phyloP scores from a whole-genome alignment of 2,888 invertebrate genomes.

The Cantharis flavilabris region DNA sequence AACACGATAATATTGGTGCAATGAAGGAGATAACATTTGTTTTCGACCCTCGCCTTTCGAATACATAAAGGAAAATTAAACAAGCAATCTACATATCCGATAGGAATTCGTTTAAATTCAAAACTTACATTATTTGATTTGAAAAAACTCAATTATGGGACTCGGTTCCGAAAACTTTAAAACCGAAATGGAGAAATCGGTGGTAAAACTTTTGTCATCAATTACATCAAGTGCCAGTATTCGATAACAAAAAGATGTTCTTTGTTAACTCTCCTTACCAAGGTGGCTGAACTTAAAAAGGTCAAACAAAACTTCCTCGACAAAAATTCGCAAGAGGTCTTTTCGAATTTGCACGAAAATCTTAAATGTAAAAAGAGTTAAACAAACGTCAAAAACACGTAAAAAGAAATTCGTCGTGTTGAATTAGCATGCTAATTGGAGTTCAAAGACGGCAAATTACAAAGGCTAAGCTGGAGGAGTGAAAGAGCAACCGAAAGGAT shows the following conservation, averaged over 20 bases:
- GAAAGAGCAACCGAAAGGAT: slow-evolving; percentile 4
- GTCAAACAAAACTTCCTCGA: not conserved
- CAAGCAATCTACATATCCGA: not conserved
- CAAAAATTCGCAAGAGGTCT: not conserved
- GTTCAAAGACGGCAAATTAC: not conserved
- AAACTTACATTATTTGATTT: not conserved
- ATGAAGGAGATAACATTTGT: not conserved
- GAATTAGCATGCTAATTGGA: not conserved
- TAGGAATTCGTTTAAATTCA: not conserved
- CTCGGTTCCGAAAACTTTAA: not conserved
- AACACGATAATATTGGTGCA: not conserved
- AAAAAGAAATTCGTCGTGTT: not conserved
- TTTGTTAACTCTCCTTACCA: not conserved
- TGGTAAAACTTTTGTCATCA: not conserved
- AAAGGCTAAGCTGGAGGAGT: not conserved
- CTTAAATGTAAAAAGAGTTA: not conserved
- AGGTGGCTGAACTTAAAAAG: not conserved
- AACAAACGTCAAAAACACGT: not conserved
- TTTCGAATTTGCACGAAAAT: not conserved
- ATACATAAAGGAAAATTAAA: not conserved
- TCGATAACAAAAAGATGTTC: not conserved
- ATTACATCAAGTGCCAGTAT: not conserved
- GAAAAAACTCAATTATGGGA: not conserved
- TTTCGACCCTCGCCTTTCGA: not conserved
- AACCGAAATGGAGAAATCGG: not conserved